Evolutionary conservation across 2,113 vertebrate genomes (phyloP).

Genomic region (Orthonyx spaldingii): DNA sequence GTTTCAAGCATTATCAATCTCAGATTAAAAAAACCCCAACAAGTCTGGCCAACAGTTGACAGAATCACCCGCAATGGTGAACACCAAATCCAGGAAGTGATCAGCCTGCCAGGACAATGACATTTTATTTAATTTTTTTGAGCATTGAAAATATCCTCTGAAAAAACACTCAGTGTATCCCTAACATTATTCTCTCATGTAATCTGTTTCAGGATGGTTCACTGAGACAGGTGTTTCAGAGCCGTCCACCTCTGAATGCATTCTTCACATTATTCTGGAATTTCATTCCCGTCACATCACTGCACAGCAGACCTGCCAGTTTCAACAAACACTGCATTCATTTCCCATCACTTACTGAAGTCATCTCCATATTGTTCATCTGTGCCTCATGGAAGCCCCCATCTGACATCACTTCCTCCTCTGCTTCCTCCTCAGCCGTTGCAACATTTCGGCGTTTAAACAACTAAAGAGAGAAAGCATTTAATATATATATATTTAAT

Average conservation of each 20-base stretch:
- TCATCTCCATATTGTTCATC: conserved; percentile 94
- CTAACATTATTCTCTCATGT: background rate
- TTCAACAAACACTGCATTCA: background rate
- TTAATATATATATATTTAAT: background rate
- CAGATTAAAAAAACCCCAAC: background rate
- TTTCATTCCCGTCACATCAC: background rate
- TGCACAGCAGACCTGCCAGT: background rate
- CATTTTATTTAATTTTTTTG: background rate
- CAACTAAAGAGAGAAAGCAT: conserved; percentile 71
- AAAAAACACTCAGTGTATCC: background rate
- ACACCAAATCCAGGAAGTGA: background rate
- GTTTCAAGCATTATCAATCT: background rate
- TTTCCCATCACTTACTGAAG: conserved; percentile 72
- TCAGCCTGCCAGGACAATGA: background rate
- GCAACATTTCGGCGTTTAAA: conserved; percentile 97
- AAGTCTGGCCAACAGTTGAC: background rate
- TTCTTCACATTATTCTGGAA: background rate
- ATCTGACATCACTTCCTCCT: conserved; percentile 97
- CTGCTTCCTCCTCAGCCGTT: conserved; percentile 85
- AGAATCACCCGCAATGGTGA: background rate
- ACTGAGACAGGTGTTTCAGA: background rate
- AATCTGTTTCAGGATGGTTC: background rate
- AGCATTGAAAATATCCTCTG: background rate
- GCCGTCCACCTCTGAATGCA: background rate
- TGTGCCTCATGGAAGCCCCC: conserved; percentile 93